phyloP scores from a whole-genome alignment of 2,797 vertebrate genomes.

The Pangasius krempfi region DNA sequence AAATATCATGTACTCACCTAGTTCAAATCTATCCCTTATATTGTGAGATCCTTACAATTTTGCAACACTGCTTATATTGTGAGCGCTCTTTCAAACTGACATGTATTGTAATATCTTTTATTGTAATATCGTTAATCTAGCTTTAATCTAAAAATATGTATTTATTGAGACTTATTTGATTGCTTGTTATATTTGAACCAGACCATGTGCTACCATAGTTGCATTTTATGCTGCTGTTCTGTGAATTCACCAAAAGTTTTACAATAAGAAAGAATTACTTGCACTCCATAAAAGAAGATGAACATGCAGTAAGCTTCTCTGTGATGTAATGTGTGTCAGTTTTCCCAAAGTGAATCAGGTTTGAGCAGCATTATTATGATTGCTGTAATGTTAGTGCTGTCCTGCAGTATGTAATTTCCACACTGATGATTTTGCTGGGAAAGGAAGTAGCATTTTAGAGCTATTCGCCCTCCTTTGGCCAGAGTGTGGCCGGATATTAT shows the following conservation, averaged over 20 bases:
- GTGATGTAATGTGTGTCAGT: no score
- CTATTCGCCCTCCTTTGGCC: constrained; percentile 46
- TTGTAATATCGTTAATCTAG: background rate
- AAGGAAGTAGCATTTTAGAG: constrained; percentile 35
- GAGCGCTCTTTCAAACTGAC: background rate
- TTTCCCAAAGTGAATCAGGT: background rate
- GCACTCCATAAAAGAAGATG: background rate
- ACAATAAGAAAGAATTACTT: background rate
- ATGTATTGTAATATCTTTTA: background rate
- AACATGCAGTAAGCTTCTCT: background rate
- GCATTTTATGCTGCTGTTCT: background rate
- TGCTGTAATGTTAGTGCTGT: background rate
- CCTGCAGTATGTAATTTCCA: background rate
- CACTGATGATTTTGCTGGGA: background rate
- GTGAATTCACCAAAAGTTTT: background rate
- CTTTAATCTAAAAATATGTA: background rate
- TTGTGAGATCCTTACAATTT: background rate
- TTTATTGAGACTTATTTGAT: background rate
- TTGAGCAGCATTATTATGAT: background rate
- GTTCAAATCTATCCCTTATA: background rate
- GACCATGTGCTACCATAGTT: background rate
- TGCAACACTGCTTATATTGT: background rate
- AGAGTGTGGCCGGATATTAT: constrained; percentile 57
- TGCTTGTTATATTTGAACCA: background rate
- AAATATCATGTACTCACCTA: background rate